Evolutionary conservation across 2,888 invertebrate genomes (phyloP), one percentile per base, ranked within the genome.

Genomic region (Drosophila testacea): DNA sequence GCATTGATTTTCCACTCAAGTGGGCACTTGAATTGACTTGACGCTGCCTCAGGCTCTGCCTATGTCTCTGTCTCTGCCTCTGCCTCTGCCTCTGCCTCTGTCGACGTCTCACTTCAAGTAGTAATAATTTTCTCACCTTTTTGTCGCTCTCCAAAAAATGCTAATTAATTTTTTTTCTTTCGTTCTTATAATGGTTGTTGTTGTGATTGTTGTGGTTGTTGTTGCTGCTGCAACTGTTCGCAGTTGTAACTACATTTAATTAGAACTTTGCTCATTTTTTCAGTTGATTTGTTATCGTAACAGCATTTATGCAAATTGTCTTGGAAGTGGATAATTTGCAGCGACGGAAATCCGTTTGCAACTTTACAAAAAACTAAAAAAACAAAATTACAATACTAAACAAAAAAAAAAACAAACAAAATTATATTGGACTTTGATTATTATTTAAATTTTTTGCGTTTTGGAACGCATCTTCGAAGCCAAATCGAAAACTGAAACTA

Each of bases 1-100:
- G 77, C 86, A 86, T 81, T 79, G 83, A 79, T 85, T 86, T 86
- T 79, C 79, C 81, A 77, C 85, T 85, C 77, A 87, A 88, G 88
- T 79, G 76, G 77, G 77, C 85, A 87, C 81, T 83, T 73, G 77
- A 73, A 61, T 72, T 34, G 77, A 73, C 63, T 72, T 34, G 47
- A 41, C 50, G 42, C 44, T 38, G 55, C 38, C 50, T 42, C 32
- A 5, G 28, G 1, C 36, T n/a, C 36, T n/a, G 47, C 4, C 39
- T 1, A 39, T 22, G 59, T 9, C 39, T 13, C 32, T n/a, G n/a
- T n/a, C 5, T 13, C 32, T 9, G 22, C 22, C 22, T 22, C 22
- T 32, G 32, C 1, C 36, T 1, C 13, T 16, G 64, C n/a, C 51
- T 1, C 30, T 30, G 54, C 4, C 59, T 27, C 16, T 4, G 56